Conservation (phyloP, 2,797 vertebrate genomes). For the Epinephelus malabaricus region DNA sequence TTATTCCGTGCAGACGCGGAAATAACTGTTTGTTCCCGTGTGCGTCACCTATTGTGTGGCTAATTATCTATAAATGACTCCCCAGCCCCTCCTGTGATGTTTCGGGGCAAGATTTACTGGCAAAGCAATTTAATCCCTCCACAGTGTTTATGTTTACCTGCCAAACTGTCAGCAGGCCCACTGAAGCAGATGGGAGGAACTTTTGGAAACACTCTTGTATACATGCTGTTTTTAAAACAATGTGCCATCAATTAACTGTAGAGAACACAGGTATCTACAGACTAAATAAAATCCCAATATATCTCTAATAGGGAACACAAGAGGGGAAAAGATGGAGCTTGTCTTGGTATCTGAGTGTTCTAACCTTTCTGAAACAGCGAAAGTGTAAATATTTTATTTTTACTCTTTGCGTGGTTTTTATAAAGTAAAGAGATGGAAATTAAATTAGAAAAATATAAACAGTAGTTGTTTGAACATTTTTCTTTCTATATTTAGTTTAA, state of each 20-base stretch:
- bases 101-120: slow-evolving; percentile 40
- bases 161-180: slow-evolving; percentile 60
- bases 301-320: slow-evolving; percentile 10
- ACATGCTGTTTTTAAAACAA: slow-evolving; percentile 47
- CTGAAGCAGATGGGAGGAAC: slow-evolving; percentile 53
- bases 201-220: slow-evolving; percentile 12
- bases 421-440: slow-evolving; percentile 44
- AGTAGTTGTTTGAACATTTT: background rate
- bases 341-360: background rate
- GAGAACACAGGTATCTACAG: slow-evolving; percentile 62
- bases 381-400: too few species aligned
- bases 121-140: slow-evolving; percentile 35
- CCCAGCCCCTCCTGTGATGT: slow-evolving; percentile 38
- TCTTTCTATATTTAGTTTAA: too few species aligned
- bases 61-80: slow-evolving; percentile 69
- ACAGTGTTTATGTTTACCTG: slow-evolving; percentile 78
- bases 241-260: slow-evolving; percentile 21
- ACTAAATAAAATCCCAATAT: slow-evolving; percentile 42
- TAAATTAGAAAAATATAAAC: background rate
- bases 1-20: slow-evolving; percentile 59
- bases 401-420: slow-evolving; percentile 42
- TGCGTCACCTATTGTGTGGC: slow-evolving; percentile 82
- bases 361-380: background rate
- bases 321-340: background rate
- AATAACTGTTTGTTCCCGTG: slow-evolving; percentile 71